Base-by-base conservation (phyloP, 2,888 invertebrate genomes). In the Eledone cirrhosa region DNA sequence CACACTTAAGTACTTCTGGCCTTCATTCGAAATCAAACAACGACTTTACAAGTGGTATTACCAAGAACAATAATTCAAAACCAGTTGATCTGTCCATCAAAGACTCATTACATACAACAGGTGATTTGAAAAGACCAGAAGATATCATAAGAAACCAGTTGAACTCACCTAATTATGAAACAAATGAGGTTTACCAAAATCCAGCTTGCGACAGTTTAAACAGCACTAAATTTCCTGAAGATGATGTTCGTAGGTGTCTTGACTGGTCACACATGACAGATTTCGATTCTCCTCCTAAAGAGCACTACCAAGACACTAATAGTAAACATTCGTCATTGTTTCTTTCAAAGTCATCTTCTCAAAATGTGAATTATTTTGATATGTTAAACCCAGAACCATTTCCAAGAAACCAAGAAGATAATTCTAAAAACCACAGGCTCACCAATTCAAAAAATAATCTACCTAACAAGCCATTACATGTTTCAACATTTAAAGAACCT, bases 251-350 rank as follows among this genome's bases (percentile, higher is more conserved):
- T 8, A 85, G 83, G 72, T 83, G 84, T 48, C 81, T 87, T 7
- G 85, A 88, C 76, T 83, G 86, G 82, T 88, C 88, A 33, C 80
- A 82, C 63, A 80, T 86, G 75, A 87, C 87, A 80, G 86, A 86
- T 11, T 79, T 81, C 5, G 72, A 79, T 47, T 80, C 81, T 0
- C 69, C 69, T 11, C 29, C 33, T 29, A 69, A 69, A 69, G 67
- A 69, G 29, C 41, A 0, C 2, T 41, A 11, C 41, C 41, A 41
- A 41, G 41, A 41, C 2, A 41, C 41, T 41, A 41, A 41, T 3
- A 2, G 8, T 11, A 41, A 41, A 41, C 41, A 41, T 41, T 41
- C 41, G 0, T 8, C 41, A 11, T 41, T 41, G 41, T 41, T 41
- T 41, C 3, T 41, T 11, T 41, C 41, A 41, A 41, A 41, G 41